phyloP scores from a whole-genome alignment of 2,113 vertebrate species.

The Pteruthius melanotis region DNA sequence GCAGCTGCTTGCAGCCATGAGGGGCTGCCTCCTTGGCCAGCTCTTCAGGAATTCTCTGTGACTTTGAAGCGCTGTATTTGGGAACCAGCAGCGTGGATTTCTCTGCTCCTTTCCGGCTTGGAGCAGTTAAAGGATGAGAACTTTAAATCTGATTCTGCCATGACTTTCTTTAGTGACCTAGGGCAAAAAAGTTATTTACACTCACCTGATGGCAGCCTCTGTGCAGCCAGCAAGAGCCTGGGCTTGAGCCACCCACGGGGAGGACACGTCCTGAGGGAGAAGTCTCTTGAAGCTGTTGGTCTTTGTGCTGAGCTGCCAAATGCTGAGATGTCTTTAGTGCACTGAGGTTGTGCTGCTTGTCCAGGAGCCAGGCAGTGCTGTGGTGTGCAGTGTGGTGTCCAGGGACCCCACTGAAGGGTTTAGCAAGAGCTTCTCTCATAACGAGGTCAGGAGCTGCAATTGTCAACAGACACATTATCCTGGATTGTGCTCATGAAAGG shows the following conservation, averaged over 20 bases:
- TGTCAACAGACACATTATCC: not conserved
- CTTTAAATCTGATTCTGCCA: not conserved
- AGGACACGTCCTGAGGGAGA: not conserved
- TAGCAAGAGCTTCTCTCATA: not conserved
- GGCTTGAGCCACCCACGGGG: not conserved
- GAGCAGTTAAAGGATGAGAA: not conserved
- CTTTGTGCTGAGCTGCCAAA: not conserved
- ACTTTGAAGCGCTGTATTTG: not conserved
- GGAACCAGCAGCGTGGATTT: not conserved
- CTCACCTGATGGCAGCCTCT: not conserved
- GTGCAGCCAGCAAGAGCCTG: not conserved
- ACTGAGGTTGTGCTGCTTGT: not conserved
- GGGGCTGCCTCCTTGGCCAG: not conserved
- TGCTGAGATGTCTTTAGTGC: not conserved
- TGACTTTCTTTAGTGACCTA: not conserved
- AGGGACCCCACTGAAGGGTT: not conserved
- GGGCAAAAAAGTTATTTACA: not conserved
- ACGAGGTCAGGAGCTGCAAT: rapidly evolving
- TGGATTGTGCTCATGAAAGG: not conserved
- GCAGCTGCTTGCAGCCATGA: not conserved
- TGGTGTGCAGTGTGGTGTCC: not conserved
- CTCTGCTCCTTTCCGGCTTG: not conserved
- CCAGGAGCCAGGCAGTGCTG: not conserved
- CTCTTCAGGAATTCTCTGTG: not conserved
- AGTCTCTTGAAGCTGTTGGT: not conserved